Evolutionary conservation across 2,888 invertebrate genomes (phyloP).

Genomic region (Trachelus iudaicus): DNA sequence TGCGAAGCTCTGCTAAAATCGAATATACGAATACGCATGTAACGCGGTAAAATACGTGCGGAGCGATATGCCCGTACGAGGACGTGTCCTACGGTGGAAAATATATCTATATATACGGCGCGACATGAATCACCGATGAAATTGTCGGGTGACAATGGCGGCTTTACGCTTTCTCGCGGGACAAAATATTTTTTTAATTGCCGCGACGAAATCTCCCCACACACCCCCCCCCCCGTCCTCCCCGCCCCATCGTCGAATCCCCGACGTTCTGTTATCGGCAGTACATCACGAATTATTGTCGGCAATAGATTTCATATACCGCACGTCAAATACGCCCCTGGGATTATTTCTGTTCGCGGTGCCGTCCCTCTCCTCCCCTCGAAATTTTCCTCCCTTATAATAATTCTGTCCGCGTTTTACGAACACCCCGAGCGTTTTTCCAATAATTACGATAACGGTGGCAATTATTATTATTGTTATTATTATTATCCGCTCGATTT

Average conservation of each 20-base stretch:
- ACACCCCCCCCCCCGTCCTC: not conserved
- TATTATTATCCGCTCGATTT: not conserved
- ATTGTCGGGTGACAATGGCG: not conserved
- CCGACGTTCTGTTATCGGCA: not conserved
- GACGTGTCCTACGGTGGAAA: not conserved
- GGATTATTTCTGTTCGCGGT: not conserved
- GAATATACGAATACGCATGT: not conserved
- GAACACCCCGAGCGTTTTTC: not conserved
- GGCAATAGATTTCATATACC: not conserved
- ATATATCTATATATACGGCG: not conserved
- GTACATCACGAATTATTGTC: not conserved
- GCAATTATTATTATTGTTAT: not conserved
- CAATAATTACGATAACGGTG: not conserved
- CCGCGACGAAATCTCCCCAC: conserved; percentile 11
- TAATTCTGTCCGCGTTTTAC: not conserved
- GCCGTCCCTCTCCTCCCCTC: not conserved
- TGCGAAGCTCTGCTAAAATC: not conserved
- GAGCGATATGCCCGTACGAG: not conserved
- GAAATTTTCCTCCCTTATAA: not conserved
- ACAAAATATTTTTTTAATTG: conserved; percentile 11
- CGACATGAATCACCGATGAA: not conserved
- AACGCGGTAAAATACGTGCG: not conserved
- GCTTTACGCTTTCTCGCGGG: not conserved
- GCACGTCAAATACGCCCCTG: not conserved
- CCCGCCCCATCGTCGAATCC: not conserved